A percentile compares a stretch with the other conserved stretches of the same genome.
Conservation (phyloP, 2,888 invertebrate species). For the Eristalis pertinax region DNA sequence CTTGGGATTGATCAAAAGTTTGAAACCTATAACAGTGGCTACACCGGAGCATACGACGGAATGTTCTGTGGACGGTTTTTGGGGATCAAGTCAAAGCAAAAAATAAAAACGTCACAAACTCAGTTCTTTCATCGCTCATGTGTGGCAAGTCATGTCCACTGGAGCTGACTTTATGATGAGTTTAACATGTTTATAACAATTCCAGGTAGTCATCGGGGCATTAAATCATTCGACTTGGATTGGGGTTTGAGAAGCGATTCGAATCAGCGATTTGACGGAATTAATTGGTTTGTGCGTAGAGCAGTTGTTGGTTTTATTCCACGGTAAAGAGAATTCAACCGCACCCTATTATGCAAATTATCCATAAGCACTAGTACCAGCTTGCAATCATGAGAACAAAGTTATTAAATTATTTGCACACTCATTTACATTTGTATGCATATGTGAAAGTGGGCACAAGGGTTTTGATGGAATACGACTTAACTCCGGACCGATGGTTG, state of each 20-base stretch:
- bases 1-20: constrained; percentile 40
- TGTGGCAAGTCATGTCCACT: constrained; percentile 70
- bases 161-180: constrained; percentile 71
- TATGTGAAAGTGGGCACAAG: background rate
- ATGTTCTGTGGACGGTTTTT: constrained; percentile 34
- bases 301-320: constrained; percentile 5
- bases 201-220: constrained; percentile 60
- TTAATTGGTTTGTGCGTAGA: constrained; percentile 53
- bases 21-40: constrained; percentile 45
- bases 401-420: background rate
- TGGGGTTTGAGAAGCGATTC: constrained; percentile 33
- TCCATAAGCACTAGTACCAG: background rate
- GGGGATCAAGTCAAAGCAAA: background rate
- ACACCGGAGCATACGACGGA: constrained; percentile 26
- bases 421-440: background rate
- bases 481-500: background rate
- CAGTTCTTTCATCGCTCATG: constrained; percentile 67
- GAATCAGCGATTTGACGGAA: constrained; percentile 50
- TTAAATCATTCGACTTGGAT: constrained; percentile 65
- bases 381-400: background rate
- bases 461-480: background rate
- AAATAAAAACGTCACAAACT: constrained; percentile 20
- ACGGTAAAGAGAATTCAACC: constrained; percentile 13
- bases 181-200: constrained; percentile 72
- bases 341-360: constrained; percentile 2